Base-by-base conservation (phyloP, 1,140 invertebrate genomes). In the Caenorhabditis brenneri region DNA sequence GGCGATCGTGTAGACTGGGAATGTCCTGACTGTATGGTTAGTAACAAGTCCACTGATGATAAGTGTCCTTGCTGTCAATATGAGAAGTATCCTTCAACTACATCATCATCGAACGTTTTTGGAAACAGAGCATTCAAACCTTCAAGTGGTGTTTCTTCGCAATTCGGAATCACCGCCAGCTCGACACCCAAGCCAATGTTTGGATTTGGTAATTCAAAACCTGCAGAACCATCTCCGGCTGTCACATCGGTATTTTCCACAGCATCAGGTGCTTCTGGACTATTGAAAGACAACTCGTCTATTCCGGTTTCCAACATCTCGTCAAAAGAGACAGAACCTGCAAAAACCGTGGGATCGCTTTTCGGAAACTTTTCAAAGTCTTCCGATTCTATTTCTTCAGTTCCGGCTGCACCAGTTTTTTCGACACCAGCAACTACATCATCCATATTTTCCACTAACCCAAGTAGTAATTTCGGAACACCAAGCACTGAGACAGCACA, bases 101-200 rank as follows among this genome's bases (percentile, higher is more conserved):
- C 5, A 33, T 10, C 46, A 10, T 51, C 78, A 7, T 51, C 78
- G 29, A 51, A 49, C 22, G 78, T 80, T 22, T 80, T 80, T n/a
- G 78, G 78, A 31, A 55, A 31, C 24, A 36, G 51, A 9, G 78
- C 78, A 1, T 80, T 80, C 78, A 80, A 80, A 36, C 78, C 78
- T 36, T 6, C 78, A n/a, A 10, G n/a, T 0, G 19, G 6, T 6
- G 65, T n/a, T 36, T 31, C 0, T 10, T 6, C n/a, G n/a, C 7
- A 9, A 24, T 74, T 74, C 10, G 65, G 65, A 39, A n/a, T 74
- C 33, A 15, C 36, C n/a, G 33, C 12, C 2, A 29, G 65, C 1
- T 39, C 65, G 6, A 19, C 33, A 12, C 1, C 65, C n/a, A 39
- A 42, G 24, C 65, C 22, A 22, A 4, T 4, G 10, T 74, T 74